Evolutionary conservation across 2,888 invertebrate species (phyloP), one percentile per base, ranked within the genome.

Genomic region (Bimastos eiseni): DNA sequence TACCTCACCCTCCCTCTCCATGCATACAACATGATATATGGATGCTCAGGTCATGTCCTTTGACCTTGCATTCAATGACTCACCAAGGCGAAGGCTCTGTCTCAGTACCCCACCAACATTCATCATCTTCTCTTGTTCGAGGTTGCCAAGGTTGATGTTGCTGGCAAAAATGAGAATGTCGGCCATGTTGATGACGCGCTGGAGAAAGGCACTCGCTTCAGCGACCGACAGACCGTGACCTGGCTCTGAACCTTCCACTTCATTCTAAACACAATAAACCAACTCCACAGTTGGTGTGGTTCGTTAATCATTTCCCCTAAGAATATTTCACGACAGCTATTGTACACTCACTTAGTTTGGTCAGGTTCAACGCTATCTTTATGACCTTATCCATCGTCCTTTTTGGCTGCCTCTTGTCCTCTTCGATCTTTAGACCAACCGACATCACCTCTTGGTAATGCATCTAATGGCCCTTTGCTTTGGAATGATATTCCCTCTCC

Each of bases 121-220:
- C 99, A 99, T 99, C 95, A 99, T 99, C 96, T 99, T 99, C 96
- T 99, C 99, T 0, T 98, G 98, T 95, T 99, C 99, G 86, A 99
- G 96, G 95, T 99, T 99, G 41, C 98, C 98, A 94, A 99, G 99
- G 96, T 98, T 99, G 91, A 99, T 96, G 5, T 98, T 98, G 94
- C 98, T 98, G 91, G 99, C 98, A 96, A 99, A 99, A 93, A 99
- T 98, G 44, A 99, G 96, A 88, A 99, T 98, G 94, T 99, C 99
- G 0, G 99, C 98, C 97, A 99, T 98, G 95, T 98, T 98, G 93
- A 99, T 99, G 93, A 99, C 96, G 91, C 99, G 96, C 95, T 99
- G 98, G n/a, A 99, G 96, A 95, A 99, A 99, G 24, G 98, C 98
- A n/a, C 99, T 98, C 0, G 99, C 99, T 91, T 98, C 98, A 95